Percentiles rank a stretch among this genome's conserved stretches.
Conservation (phyloP, 2,113 vertebrate species). For the Lasiurus cinereus region DNA sequence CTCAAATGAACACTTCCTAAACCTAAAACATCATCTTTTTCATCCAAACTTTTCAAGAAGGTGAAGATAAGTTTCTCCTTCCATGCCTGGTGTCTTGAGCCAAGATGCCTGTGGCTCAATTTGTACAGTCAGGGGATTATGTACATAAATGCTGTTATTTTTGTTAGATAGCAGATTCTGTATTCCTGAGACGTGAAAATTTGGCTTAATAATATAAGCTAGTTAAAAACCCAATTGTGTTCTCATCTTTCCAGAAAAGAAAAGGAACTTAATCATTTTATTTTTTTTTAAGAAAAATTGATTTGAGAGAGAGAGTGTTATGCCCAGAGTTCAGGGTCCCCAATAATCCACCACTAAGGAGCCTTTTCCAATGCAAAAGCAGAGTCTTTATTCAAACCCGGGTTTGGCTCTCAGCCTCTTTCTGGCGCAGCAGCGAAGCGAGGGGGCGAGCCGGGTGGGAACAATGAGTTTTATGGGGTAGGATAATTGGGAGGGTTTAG, state of each 20-base stretch:
- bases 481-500: no score
- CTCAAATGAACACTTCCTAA: constrained; percentile 1
- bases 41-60: constrained; percentile 7
- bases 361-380: no score
- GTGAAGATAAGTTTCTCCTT: not conserved
- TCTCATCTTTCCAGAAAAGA: not conserved
- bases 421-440: no score
- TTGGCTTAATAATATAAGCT: not conserved
- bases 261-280: not conserved
- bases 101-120: not conserved
- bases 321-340: no score
- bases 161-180: not conserved
- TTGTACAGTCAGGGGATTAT: not conserved
- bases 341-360: no score
- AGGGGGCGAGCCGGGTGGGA: no score
- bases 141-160: not conserved
- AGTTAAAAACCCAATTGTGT: not conserved
- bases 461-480: no score
- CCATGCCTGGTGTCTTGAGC: not conserved
- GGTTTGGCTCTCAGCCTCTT: no score
- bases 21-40: not conserved
- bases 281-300: not conserved
- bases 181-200: constrained; percentile 32
- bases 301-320: not conserved
- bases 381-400: no score